These are phyloP conservation scores for Platysteira castanea DNA, from an alignment of 2,113 vertebrate species.

Conservation along the genomic window DNA sequence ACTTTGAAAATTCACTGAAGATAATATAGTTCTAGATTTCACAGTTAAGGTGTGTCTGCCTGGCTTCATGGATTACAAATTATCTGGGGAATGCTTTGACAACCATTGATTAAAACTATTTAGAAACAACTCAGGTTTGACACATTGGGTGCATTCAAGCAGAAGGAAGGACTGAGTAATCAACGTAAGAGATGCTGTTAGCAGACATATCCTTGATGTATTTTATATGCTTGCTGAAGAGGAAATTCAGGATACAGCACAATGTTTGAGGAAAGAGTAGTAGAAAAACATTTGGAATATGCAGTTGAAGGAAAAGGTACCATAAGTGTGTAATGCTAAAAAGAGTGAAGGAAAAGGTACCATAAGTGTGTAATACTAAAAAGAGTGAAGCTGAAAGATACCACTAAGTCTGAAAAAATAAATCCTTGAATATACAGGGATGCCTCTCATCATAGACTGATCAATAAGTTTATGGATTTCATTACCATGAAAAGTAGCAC, in stretches of 20 bases:
- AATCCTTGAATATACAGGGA: neutral
- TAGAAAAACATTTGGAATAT: neutral
- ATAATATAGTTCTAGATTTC: neutral
- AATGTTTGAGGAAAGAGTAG: neutral
- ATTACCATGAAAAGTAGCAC: neutral
- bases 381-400: neutral
- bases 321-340: neutral
- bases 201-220: neutral
- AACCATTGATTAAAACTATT: neutral
- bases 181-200: neutral
- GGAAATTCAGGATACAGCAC: neutral
- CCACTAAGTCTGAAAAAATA: neutral
- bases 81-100: neutral
- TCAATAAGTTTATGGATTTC: neutral
- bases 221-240: neutral
- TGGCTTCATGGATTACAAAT: neutral
- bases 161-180: neutral
- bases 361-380: neutral
- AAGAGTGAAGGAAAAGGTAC: neutral
- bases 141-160: neutral
- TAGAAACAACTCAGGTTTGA: neutral
- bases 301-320: neutral
- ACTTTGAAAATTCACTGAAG: neutral
- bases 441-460: neutral
- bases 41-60: neutral